Evolutionary conservation across 2,888 invertebrate genomes (phyloP).

Genomic region (Hedychridium roseum): DNA sequence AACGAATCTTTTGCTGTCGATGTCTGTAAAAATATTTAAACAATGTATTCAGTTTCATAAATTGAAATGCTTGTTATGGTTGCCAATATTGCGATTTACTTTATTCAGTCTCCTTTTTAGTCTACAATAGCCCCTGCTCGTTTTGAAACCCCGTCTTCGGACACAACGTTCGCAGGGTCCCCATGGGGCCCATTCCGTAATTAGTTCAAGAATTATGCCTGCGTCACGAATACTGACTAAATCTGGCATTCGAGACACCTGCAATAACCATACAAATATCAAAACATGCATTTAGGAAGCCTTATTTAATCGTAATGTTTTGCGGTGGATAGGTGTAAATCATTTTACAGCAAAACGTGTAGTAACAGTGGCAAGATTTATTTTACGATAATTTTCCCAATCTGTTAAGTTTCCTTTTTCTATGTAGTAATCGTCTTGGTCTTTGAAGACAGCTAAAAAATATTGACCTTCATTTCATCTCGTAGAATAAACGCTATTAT

Average conservation of each 20-base stretch:
- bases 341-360: conserved; percentile 57
- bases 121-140: conserved; percentile 66
- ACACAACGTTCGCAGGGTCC: conserved; percentile 66
- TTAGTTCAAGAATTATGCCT: conserved; percentile 63
- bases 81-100: conserved; percentile 3
- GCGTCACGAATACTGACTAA: conserved; percentile 61
- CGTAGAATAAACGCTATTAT: background rate
- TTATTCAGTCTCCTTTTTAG: conserved; percentile 55
- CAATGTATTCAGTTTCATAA: background rate
- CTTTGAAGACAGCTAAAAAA: conserved; percentile 41
- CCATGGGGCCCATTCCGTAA: conserved; percentile 68
- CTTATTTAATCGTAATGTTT: too few species aligned
- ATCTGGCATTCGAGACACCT: conserved; percentile 62
- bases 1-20: conserved; percentile 21
- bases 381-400: conserved; percentile 66
- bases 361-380: conserved; percentile 64
- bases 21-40: conserved; percentile 24
- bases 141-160: conserved; percentile 55
- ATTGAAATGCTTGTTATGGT: background rate
- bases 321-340: background rate
- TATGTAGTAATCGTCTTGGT: conserved; percentile 15
- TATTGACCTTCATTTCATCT: background rate
- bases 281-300: too few species aligned
- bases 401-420: conserved; percentile 64
- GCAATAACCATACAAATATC: too few species aligned